Evolutionary conservation across 1,140 invertebrate species (phyloP), one percentile per base, ranked within the genome.

Genomic region (Scaptomyza montana): DNA sequence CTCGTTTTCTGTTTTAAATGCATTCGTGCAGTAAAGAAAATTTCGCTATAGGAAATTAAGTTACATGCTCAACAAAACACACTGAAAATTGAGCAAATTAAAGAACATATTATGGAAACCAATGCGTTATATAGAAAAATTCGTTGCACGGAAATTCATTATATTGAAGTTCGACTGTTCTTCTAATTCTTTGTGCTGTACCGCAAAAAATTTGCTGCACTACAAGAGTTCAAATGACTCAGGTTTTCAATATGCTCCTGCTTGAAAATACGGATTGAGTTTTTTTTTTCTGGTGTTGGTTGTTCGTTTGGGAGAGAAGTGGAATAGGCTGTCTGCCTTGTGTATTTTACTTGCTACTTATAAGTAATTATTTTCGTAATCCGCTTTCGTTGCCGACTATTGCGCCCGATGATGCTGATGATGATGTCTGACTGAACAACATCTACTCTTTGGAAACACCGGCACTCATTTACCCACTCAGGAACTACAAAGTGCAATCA

Each of bases 401-500:
- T 67, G 63, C 71, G 64, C 54, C 49, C 16, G 47, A 16, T 63
- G 59, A 47, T 59, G 46, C 41, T 51, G 65, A 59, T 43, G 67
- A 60, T 49, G 57, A 46, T 60, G 57, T 19, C 28, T 53, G 39
- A 57, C 28, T 53, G 39, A 57, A 53, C 9, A 39, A 59, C 61
- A 61, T 53, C 63, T 41, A 21, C 56, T 56, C 56, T 51, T 53
- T 65, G 74, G 53, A 62, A 74, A 49, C 70, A 47, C 7, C 9
- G 50, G 36, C 46, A 59, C 61, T 43, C 39, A 60, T 36, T 36
- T 9, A 36, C 33, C 66, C 53, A 54, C 67, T 69, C 82, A 97
- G 96, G 69, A 94, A 95, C 80, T 97, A 96, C 93, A 95, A 95
- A 90, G 93, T 93, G 39, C 95, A 95, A 45, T 94, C 95, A 21